Base-by-base conservation (phyloP, 1,140 invertebrate genomes). In the Bombyx mori region DNA sequence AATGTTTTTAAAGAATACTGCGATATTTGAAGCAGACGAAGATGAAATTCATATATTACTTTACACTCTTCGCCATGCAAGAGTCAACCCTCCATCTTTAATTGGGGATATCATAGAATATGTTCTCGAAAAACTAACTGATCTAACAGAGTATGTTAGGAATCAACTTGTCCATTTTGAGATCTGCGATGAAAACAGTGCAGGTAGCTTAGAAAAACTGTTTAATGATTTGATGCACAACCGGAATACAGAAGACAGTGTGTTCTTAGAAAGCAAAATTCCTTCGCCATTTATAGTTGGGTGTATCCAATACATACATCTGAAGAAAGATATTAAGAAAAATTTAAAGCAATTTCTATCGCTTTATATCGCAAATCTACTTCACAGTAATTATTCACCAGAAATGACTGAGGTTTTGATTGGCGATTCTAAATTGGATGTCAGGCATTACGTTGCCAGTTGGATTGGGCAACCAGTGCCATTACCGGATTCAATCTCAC, bases 41-140 rank as follows among this genome's bases (percentile, higher is more conserved):
- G 83, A 91, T 57, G 92, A 94, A 76, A 89, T 93, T 44, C 88
- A 92, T 71, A 86, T 94, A 56, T 91, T 93, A 89, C 77, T 94
- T 9, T 90, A 93, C 66, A 86, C 88, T 6, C 58, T 86, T 42
- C 66, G 78, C 9, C 75, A 81, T 57, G 61, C 69, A 54, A 73
- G 72, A 66, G 65, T 81, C 0, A 65, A 65, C 3, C 73, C 76
- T 42, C 68, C 75, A 54, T 72, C 73, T 6, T 51, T 82, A 55
- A 76, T 90, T 56, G 69, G 69, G 42, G 68, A 88, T 44, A 68
- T 83, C 50, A 69, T 90, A 26, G 73, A 87, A 57, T 69, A 82
- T 71, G 66, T 80, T 22, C 50, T 84, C 18, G 58, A 63, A 52
- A 79, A 83, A 62, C 65, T 64, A 6, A 66, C 76, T 58, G 77